Evolutionary conservation across 2,113 vertebrate genomes (phyloP), one percentile per base, ranked within the genome.

Genomic region (Tretioscincus oriximinensis): DNA sequence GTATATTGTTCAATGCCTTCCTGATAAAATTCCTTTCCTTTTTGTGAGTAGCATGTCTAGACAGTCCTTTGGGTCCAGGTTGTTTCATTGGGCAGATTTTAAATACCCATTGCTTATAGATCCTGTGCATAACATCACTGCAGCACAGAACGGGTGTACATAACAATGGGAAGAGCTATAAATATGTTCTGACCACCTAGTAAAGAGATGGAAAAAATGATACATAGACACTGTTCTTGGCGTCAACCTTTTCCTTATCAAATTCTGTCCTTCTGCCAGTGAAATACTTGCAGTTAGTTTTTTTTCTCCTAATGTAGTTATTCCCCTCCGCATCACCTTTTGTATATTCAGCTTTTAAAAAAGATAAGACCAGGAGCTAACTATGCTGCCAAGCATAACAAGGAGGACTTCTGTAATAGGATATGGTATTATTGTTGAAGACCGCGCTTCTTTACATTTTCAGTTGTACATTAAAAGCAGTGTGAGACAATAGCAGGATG

Each of bases 351-450:
- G 67, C 80, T 16, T n/a, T 74, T 6, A 2, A 83, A 45, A 24
- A 11, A 74, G 78, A 80, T 75, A 9, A 16, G 20, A 84, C 2
- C 51, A 22, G 54, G 1, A 74, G 74, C 21, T 10, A 77, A 1
- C 16, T 78, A 58, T 66, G 78, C 54, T 65, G 41, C 71, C n/a
- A 82, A 83, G 76, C 65, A 4, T 1, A 73, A 49, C 70, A 49
- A 26, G 77, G 84, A 77, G 54, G 0, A 87, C 54, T 31, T 51
- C 41, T 47, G 71, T 35, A 84, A 75, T 54, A 86, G 18, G 6
- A 79, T 73, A 10, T 67, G 65, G 26, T 72, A 61, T 66, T 5
- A 35, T 82, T 79, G 76, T 84, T 72, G 60, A 89, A 87, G 63
- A 0, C 20, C 16, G 72, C 26, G 0, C 9, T 81, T 51, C 61